A percentile compares a stretch with the other conserved stretches of the same genome.
Evolutionary conservation across 2,113 vertebrate species (phyloP).

Genomic region (Apteryx owenii): DNA sequence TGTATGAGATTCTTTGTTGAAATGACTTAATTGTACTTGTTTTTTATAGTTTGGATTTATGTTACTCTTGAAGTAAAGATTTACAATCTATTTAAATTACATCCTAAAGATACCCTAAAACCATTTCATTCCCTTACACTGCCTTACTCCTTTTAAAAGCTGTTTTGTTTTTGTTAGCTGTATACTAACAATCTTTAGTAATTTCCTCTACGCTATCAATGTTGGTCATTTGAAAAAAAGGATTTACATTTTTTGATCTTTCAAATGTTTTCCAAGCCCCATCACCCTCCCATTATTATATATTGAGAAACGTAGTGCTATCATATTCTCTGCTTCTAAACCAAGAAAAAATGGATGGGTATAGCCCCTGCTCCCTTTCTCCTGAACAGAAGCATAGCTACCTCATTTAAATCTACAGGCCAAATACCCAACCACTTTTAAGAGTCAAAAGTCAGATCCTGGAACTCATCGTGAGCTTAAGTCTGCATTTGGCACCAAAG

Average conservation of each 20-base stretch:
- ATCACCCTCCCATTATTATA: neutral
- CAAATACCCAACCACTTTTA: neutral
- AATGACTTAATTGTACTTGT: neutral
- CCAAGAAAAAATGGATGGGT: neutral
- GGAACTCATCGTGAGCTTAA: neutral
- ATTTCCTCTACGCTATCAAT: neutral
- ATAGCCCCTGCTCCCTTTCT: neutral
- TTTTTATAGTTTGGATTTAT: neutral
- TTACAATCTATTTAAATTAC: neutral
- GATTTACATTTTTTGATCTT: neutral
- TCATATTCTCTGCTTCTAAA: neutral
- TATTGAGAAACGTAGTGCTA: neutral
- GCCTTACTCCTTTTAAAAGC: neutral
- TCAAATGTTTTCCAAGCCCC: neutral
- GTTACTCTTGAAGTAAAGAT: neutral
- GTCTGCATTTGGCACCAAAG: neutral
- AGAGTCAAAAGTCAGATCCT: neutral
- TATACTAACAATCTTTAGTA: neutral
- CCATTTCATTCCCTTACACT: neutral
- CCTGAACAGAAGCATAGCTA: neutral
- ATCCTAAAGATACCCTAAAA: neutral
- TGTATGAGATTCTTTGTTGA: neutral
- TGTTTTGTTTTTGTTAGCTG: neutral
- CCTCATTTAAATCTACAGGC: neutral
- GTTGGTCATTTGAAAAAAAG: neutral